A percentile compares a stretch with the other conserved stretches of the same genome.
These are phyloP conservation scores for Chrysomela aeneicollis DNA, from an alignment of 2,888 invertebrate species.

Conservation along the genomic window DNA sequence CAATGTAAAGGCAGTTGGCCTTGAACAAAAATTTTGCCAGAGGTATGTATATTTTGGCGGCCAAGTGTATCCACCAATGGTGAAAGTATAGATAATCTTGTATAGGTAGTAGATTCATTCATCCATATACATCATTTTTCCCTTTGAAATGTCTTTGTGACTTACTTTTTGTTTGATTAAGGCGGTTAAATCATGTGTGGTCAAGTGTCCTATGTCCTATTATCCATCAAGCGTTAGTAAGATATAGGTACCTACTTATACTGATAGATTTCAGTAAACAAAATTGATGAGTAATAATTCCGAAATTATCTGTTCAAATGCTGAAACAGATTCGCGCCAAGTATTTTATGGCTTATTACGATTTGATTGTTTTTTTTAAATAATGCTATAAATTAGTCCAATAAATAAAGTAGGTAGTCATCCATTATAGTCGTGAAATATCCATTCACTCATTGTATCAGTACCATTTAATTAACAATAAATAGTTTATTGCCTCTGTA, in stretches of 20 bases:
- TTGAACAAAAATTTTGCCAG: too few relatives aligned
- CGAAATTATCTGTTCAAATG: neutral
- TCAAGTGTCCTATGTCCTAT: too few relatives aligned
- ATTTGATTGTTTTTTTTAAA: neutral
- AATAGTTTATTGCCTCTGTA: slow-evolving; percentile 31
- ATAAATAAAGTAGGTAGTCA: slow-evolving; percentile 17
- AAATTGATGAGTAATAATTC: neutral
- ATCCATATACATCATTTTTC: too few relatives aligned
- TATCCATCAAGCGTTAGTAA: too few relatives aligned
- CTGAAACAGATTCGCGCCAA: neutral
- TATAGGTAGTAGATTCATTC: too few relatives aligned
- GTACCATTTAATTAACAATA: slow-evolving; percentile 33
- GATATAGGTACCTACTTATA: neutral
- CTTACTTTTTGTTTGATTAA: too few relatives aligned
- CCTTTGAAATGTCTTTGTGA: too few relatives aligned
- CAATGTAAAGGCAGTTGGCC: too few relatives aligned
- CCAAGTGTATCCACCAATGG: too few relatives aligned
- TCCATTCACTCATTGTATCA: slow-evolving; percentile 20
- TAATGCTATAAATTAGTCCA: slow-evolving; percentile 7
- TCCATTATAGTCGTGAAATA: slow-evolving; percentile 12
- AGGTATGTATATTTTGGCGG: too few relatives aligned
- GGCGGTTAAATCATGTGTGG: too few relatives aligned
- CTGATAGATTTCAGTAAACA: neutral
- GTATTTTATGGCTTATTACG: neutral
- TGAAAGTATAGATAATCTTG: too few relatives aligned